phyloP scores from a whole-genome alignment of 2,888 invertebrate genomes.

The Andrena flavipes region DNA sequence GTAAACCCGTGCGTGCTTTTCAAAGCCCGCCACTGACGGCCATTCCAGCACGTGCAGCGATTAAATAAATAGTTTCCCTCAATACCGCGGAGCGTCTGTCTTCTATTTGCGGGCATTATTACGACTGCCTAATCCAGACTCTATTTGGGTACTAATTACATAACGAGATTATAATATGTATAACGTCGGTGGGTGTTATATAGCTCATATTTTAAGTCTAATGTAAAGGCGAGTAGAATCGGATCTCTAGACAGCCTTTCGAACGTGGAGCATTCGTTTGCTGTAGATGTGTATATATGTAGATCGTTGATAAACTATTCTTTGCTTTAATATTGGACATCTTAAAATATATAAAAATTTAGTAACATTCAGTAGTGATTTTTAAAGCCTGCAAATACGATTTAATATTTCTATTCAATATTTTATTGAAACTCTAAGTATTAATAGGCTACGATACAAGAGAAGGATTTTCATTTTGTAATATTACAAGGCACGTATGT shows the following conservation, averaged over 20 bases:
- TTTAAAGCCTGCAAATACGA: neutral
- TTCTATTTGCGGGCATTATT: neutral
- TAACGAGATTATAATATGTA: neutral
- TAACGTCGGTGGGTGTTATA: neutral
- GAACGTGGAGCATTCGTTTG: too few relatives aligned
- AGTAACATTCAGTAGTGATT: neutral
- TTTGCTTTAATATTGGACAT: too few relatives aligned
- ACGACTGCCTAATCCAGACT: neutral
- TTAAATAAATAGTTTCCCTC: slow-evolving; percentile 4
- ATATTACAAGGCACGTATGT: neutral
- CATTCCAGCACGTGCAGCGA: slow-evolving; percentile 50
- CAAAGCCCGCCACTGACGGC: neutral
- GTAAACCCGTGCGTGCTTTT: slow-evolving; percentile 26
- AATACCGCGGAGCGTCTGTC: neutral
- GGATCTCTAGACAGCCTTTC: too few relatives aligned
- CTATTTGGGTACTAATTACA: neutral
- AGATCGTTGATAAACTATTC: too few relatives aligned
- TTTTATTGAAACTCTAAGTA: too few relatives aligned
- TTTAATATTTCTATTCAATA: neutral
- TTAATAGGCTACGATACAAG: neutral
- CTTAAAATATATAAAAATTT: neutral
- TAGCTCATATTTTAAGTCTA: too few relatives aligned
- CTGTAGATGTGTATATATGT: too few relatives aligned
- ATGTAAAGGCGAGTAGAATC: too few relatives aligned
- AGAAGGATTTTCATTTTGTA: neutral